Base-by-base conservation (phyloP, 1,140 invertebrate genomes). In the Matsumurasca onukii region DNA sequence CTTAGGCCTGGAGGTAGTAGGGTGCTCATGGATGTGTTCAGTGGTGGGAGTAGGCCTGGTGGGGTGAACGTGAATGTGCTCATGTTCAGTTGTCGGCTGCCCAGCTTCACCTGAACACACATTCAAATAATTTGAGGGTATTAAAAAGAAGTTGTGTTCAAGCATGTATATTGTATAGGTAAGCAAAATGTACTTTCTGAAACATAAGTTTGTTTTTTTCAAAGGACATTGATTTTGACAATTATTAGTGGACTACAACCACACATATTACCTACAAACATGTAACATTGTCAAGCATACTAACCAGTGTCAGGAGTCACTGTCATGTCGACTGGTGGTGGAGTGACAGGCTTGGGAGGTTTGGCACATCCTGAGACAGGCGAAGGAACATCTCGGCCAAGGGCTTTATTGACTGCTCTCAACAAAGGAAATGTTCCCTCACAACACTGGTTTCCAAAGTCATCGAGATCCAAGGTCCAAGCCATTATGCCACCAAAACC, bases 401-500 rank as follows among this genome's bases (percentile, higher is more conserved):
- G 79, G 0, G 84, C 90, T 12, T 86, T 81, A 72, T 91, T 91
- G 0, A 94, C 85, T 1, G 88, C 86, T 27, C 86, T 84, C 13
- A 95, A 78, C 3, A 95, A 75, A 0, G 92, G 92, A 71, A 87
- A 93, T 0, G 89, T 79, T 22, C 68, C 79, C 1, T 78, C 78
- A 73, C 92, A 95, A 76, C 92, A 94, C 0, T 83, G 80, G 78
- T 95, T 95, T 48, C 83, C 86, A 73, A 93, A 95, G 75, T 97
- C 94, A 73, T 97, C 94, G 68, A 98, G 78, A 76, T 98, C 95
- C 0, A 97, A 83, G 0, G 94, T 95, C 94, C 94, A 98, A 1
- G 93, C 89, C 69, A 92, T 89, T 1, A 89, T 86, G 9, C 94
- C 94, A 1, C 90, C 92, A 68, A 89, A 88, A 9, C 88, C 87